These are phyloP conservation scores for Fragum fragum DNA, from an alignment of 2,888 invertebrate genomes.

Conservation along the genomic window DNA sequence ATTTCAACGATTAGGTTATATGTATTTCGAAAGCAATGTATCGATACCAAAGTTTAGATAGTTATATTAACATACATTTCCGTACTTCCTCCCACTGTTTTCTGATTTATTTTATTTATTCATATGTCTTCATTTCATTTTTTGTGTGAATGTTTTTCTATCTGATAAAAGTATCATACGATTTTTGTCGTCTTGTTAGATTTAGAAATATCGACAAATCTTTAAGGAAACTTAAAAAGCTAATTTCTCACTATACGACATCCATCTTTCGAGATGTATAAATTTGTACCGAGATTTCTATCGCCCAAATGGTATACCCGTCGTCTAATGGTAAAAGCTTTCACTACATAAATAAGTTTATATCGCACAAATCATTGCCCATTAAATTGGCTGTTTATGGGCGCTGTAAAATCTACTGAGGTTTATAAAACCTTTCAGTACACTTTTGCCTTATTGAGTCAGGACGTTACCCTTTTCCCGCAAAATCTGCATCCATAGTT, in stretches of 20 bases:
- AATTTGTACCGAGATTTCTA: slow-evolving; percentile 1
- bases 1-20: too few species aligned
- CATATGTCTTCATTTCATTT: too few species aligned
- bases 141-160: too few species aligned
- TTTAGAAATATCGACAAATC: too few species aligned
- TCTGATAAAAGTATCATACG: too few species aligned
- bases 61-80: too few species aligned
- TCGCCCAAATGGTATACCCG: neutral
- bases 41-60: too few species aligned
- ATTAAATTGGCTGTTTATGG: slow-evolving; percentile 24
- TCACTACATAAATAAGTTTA: slow-evolving; percentile 16
- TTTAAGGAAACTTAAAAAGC: neutral
- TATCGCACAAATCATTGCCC: slow-evolving; percentile 26
- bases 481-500: too few species aligned
- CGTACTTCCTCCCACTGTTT: too few species aligned
- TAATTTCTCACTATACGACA: neutral
- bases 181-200: too few species aligned
- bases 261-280: neutral
- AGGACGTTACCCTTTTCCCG: neutral
- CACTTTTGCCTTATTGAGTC: neutral
- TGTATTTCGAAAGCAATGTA: too few species aligned
- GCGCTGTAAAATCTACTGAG: neutral
- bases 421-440: slow-evolving; percentile 7
- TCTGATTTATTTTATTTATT: too few species aligned
- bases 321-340: slow-evolving; percentile 25